Evolutionary conservation across 2,113 vertebrate genomes (phyloP).

Genomic region (Lepisosteus osseus): DNA sequence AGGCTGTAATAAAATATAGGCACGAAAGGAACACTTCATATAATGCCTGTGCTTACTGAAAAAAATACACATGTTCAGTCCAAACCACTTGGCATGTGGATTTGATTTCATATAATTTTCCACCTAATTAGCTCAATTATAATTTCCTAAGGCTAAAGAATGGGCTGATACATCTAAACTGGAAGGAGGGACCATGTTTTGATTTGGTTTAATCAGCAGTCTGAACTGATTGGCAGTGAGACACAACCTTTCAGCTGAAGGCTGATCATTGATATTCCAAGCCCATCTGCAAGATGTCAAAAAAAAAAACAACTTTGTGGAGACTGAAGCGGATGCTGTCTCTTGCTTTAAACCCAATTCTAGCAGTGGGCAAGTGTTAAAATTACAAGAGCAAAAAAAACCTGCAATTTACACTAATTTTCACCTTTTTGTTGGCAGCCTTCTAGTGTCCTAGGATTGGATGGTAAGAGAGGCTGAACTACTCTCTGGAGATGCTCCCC

Average conservation of each 20-base stretch:
- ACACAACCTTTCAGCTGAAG: slow-evolving; percentile 25
- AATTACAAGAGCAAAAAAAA: slow-evolving; percentile 58
- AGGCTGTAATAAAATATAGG: no score
- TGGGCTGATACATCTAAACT: no score
- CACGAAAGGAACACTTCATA: no score
- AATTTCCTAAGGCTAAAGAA: no score
- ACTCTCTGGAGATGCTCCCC: slow-evolving; percentile 34
- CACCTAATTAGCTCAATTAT: no score
- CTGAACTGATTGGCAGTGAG: slow-evolving; percentile 2
- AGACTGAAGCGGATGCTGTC: slow-evolving; percentile 30
- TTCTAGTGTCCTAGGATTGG: slow-evolving; percentile 64
- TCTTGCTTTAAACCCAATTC: slow-evolving; percentile 39
- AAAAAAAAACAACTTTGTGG: slow-evolving; percentile 30
- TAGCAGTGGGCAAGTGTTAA: slow-evolving; percentile 60
- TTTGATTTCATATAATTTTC: no score
- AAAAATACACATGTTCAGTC: no score
- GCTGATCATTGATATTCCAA: slow-evolving; percentile 30
- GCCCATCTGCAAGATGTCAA: slow-evolving; percentile 36
- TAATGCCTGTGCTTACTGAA: no score
- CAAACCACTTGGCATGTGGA: no score
- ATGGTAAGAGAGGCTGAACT: slow-evolving; percentile 34
- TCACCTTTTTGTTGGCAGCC: slow-evolving; percentile 73
- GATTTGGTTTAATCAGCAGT: no score
- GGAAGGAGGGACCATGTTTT: no score
- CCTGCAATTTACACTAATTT: slow-evolving; percentile 78